These are phyloP conservation scores for Xylota sylvarum DNA, from an alignment of 2,888 invertebrate genomes.

Conservation along the genomic window DNA sequence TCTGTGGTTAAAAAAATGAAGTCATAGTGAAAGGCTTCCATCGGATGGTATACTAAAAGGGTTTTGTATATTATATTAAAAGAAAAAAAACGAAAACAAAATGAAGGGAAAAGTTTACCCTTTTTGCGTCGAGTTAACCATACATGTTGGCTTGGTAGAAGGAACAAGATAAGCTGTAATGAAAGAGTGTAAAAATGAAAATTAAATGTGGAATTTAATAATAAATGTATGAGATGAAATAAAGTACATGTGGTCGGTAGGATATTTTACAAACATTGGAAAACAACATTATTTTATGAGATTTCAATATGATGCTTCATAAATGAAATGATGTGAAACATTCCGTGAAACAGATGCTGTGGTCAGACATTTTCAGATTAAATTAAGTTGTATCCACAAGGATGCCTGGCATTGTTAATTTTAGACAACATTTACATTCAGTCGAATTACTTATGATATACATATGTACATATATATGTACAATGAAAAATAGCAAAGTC, in stretches of 20 bases:
- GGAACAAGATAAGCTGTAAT: slow-evolving; percentile 21
- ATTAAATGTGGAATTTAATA: slow-evolving; percentile 32
- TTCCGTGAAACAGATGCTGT: background rate
- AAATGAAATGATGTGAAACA: background rate
- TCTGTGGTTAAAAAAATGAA: slow-evolving; percentile 30
- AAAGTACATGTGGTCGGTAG: slow-evolving; percentile 16
- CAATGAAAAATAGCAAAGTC: background rate
- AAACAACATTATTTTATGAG: background rate
- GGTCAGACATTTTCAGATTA: background rate
- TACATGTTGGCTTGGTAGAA: slow-evolving; percentile 26
- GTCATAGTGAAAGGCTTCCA: slow-evolving; percentile 10
- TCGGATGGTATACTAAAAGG: slow-evolving; percentile 41
- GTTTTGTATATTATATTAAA: slow-evolving; percentile 29
- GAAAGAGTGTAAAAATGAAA: slow-evolving; percentile 36
- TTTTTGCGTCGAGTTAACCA: slow-evolving; percentile 24
- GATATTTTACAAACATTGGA: slow-evolving; percentile 12
- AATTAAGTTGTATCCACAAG: too few species aligned
- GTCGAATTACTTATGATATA: background rate
- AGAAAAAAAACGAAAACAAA: background rate
- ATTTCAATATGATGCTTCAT: slow-evolving; percentile 3
- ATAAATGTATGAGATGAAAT: slow-evolving; percentile 21
- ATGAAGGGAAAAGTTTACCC: slow-evolving; percentile 20
- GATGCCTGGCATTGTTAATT: too few species aligned
- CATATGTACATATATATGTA: background rate
- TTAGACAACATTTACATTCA: too few species aligned